Evolutionary conservation across 2,888 invertebrate species (phyloP), one percentile per base, ranked within the genome.

Genomic region (Clivina fossor): DNA sequence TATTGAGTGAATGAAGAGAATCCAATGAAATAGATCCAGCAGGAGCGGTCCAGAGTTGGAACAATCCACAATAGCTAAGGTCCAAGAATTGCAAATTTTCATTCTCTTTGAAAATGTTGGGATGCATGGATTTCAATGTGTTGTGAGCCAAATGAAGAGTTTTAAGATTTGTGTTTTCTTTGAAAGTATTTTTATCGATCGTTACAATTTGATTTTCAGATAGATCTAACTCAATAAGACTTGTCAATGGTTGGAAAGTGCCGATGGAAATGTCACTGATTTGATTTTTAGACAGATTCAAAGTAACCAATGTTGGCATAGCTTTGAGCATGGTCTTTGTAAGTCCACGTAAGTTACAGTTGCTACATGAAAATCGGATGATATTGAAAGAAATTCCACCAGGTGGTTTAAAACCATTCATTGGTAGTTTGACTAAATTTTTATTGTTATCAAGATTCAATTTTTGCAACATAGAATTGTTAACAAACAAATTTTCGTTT

Each of bases 61-160:
- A 79, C 59, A 90, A 70, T 56, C 80, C 79, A 61, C 85, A 85
- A 65, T 82, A 80, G 68, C 86, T 88, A 49, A 86, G 80, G 65
- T 90, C 88, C 49, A 91, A 71, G 66, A 81, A 81, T 20, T 78
- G 78, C 18, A 90, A 75, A 60, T 79, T 75, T 3, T 79, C 79
- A 26, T 84, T 80, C 51, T 80, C 75, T 56, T 80, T 66, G 71
- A 90, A 90, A 2, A 86, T 77, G 55, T 82, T 79, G 1, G 85
- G 80, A 49, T 86, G 82, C 2, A 91, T 68, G 7, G 79, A 78
- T 59, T 78, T 79, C 56, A 90, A 74, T 1, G 85, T 85, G 71
- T 90, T 91, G 9, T 85, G 84, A 61, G 85, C 84, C 37, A 91
- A 77, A 66, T 81, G 85, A 8, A 90, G 71, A 70, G 79, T 83